Evolutionary conservation across 2,888 invertebrate species (phyloP).

Genomic region (Poecilus cupreus): DNA sequence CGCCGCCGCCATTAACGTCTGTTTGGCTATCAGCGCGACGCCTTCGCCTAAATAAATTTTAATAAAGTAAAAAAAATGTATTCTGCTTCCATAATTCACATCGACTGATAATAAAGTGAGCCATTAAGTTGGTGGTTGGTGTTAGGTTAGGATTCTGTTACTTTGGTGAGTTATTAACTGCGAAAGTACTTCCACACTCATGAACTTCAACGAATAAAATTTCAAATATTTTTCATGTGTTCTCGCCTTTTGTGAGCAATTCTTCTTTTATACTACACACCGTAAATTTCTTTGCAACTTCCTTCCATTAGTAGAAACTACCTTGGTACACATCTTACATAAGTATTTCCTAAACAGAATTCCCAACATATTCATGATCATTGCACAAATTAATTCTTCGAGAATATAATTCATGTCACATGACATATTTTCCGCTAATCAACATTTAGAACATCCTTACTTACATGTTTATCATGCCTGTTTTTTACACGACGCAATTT

Average conservation of each 20-base stretch:
- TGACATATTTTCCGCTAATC: too few relatives aligned
- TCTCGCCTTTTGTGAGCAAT: constrained; percentile 32
- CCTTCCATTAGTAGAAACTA: not conserved
- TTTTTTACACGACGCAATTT: too few relatives aligned
- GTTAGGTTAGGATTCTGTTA: constrained; percentile 17
- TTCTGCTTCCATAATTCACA: constrained; percentile 40
- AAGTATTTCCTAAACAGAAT: too few relatives aligned
- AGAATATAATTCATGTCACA: too few relatives aligned
- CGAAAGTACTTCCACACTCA: constrained; percentile 30
- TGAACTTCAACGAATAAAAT: constrained; percentile 40
- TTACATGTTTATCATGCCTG: too few relatives aligned
- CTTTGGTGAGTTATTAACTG: constrained; percentile 38
- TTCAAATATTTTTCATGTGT: constrained; percentile 39
- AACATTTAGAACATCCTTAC: too few relatives aligned
- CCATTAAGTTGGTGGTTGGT: constrained; percentile 36
- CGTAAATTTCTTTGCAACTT: constrained; percentile 18
- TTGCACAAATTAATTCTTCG: too few relatives aligned
- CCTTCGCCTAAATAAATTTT: constrained; percentile 48
- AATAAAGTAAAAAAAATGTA: constrained; percentile 50
- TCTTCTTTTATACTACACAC: constrained; percentile 19
- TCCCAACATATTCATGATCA: too few relatives aligned
- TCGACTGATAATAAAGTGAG: constrained; percentile 50
- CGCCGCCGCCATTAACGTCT: constrained; percentile 30
- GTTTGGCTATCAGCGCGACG: constrained; percentile 45
- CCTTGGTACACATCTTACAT: too few relatives aligned